phyloP scores from a whole-genome alignment of 2,888 invertebrate genomes.

The Callinectes sapidus region DNA sequence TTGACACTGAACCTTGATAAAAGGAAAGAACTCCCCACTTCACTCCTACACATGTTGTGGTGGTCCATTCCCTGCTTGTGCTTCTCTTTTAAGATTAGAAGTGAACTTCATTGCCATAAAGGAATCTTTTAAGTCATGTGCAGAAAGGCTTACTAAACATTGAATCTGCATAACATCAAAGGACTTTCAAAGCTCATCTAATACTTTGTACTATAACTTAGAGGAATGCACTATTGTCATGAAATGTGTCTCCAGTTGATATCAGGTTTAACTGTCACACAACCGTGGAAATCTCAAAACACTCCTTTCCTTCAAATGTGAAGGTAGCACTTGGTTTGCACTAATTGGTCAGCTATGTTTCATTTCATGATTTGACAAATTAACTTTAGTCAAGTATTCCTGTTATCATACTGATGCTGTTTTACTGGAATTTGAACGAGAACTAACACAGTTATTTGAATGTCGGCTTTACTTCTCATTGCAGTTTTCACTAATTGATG shows the following conservation, averaged over 20 bases:
- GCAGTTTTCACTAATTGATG: neutral
- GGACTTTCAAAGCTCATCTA: neutral
- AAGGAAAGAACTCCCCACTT: too few relatives aligned
- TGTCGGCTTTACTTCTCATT: neutral
- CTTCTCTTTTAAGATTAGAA: too few relatives aligned
- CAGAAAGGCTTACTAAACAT: neutral
- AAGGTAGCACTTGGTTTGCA: neutral
- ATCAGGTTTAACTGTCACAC: neutral
- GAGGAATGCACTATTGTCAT: neutral
- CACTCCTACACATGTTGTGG: too few relatives aligned
- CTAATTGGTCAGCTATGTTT: neutral
- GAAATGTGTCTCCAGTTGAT: neutral
- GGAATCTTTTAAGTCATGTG: neutral
- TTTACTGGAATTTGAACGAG: neutral
- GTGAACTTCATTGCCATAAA: too few relatives aligned
- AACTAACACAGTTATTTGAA: neutral
- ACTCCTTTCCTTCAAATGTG: neutral
- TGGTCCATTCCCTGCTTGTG: too few relatives aligned
- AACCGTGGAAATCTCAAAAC: neutral
- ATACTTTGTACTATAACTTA: neutral
- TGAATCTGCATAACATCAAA: neutral
- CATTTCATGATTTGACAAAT: neutral
- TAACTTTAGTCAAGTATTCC: neutral
- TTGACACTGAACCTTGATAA: neutral
- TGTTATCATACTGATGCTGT: neutral